phyloP scores from a whole-genome alignment of 1,140 invertebrate genomes.

The Drosophila virilis region DNA sequence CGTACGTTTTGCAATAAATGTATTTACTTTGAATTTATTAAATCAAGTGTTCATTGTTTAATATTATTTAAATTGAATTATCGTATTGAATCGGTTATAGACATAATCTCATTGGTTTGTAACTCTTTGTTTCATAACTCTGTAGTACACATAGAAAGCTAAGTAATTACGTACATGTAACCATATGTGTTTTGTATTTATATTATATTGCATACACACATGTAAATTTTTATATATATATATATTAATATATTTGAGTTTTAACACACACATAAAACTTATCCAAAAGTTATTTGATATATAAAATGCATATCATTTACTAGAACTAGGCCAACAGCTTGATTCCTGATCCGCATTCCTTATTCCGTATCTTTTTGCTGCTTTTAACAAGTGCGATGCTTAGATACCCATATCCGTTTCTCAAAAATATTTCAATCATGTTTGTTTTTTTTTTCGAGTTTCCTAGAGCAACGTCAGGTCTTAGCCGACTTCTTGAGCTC shows the following conservation, averaged over 20 bases:
- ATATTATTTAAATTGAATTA: slow-evolving; percentile 16
- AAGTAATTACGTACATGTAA: slow-evolving; percentile 45
- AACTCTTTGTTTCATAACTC: slow-evolving; percentile 8
- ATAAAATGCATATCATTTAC: slow-evolving; percentile 71
- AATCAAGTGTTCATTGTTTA: slow-evolving; percentile 4
- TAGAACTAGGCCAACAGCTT: slow-evolving; percentile 36
- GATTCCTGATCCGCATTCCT: slow-evolving; percentile 1
- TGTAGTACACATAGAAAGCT: slow-evolving; percentile 36
- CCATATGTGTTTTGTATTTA: slow-evolving; percentile 17
- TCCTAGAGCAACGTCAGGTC: neutral
- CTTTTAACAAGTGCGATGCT: slow-evolving; percentile 71
- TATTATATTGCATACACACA: slow-evolving; percentile 24
- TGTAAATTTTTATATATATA: slow-evolving; percentile 27
- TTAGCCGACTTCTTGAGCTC: slow-evolving; percentile 52
- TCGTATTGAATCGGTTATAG: neutral
- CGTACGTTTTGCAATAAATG: slow-evolving; percentile 60
- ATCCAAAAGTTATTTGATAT: slow-evolving; percentile 69
- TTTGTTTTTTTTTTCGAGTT: neutral
- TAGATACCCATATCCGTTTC: slow-evolving; percentile 7
- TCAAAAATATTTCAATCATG: neutral
- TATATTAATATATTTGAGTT: slow-evolving; percentile 33
- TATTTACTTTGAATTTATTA: slow-evolving; percentile 24
- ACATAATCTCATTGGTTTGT: neutral
- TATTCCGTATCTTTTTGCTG: slow-evolving; percentile 36
- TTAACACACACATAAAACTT: slow-evolving; percentile 73